Base-by-base conservation (phyloP, 2,113 vertebrate genomes). In the Monopterus albus region DNA sequence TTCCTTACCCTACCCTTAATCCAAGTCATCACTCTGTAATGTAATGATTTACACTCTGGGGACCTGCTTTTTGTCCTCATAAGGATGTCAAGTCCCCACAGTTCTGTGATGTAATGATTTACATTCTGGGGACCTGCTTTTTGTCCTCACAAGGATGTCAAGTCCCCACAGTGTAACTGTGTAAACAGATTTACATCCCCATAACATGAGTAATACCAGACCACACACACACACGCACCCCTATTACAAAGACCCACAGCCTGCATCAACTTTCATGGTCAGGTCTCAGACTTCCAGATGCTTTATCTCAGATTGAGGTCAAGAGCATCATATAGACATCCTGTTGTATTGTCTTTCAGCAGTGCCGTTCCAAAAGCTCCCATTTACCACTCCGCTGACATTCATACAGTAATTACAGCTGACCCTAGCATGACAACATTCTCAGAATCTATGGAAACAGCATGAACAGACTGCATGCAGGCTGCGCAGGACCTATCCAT, bases 261-360 rank as follows among this genome's bases (percentile, higher is more conserved):
- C 47, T 74, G 78, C 63, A 79, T 89, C 77, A 55, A 64, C 51
- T 87, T 86, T 88, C 83, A 78, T 47, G 66, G 25, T 12, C 55
- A 71, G 51, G 75, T 81, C 60, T 84, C 81, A 65, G 53, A 72
- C 40, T 75, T 79, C 40, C 31, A 33, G 42, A 28, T 13, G 57
- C 72, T 56, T 72, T 23, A 84, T 85, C 84, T 78, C 66, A 55
- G 47, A 78, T 75, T 75, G 69, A 65, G 64, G 72, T 78, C 40
- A 61, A 55, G 43, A 62, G 36, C 17, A 11, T 66, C 65, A 61
- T 21, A 23, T 11, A 70, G 28, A 79, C 73, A 55, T 86, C 85
- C 78, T 80, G 69, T 53, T 7, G 45, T n/a, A n/a, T n/a, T n/a
- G n/a, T n/a, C n/a, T n/a, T n/a, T 78, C 89, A 85, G 31, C 25